Evolutionary conservation across 2,797 vertebrate genomes (phyloP).

Genomic region (Characodon lateralis): DNA sequence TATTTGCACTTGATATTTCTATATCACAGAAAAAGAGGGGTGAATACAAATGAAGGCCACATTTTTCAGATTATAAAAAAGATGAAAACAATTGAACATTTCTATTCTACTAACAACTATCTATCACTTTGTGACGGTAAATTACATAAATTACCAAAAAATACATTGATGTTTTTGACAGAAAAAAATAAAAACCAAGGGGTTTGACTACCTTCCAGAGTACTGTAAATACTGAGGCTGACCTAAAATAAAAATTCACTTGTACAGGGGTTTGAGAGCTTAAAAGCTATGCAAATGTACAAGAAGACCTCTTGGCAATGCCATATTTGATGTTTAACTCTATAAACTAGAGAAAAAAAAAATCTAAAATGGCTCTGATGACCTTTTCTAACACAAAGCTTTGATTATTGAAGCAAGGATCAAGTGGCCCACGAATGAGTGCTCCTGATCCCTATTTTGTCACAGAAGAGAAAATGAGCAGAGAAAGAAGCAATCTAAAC

Average conservation of each 20-base stretch:
- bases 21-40: neutral
- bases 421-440: conserved; percentile 12
- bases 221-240: conserved; percentile 18
- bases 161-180: neutral
- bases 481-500: conserved; percentile 26
- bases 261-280: conserved; percentile 20
- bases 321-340: conserved; percentile 1
- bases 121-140: neutral
- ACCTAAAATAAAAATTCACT: conserved; percentile 29
- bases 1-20: neutral
- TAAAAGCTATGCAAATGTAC: conserved; percentile 1
- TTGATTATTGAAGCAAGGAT: conserved; percentile 10
- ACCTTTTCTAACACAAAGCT: neutral
- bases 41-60: neutral
- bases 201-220: neutral
- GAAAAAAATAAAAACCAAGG: neutral
- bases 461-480: conserved; percentile 9
- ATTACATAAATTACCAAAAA: neutral
- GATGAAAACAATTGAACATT: neutral
- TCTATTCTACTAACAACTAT: neutral
- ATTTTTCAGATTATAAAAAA: neutral
- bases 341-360: conserved; percentile 4
- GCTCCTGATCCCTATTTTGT: conserved; percentile 3
- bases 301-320: neutral
- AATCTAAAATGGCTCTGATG: neutral